Conservation (phyloP, 2,888 invertebrate species). For the Phaonia tiefii region DNA sequence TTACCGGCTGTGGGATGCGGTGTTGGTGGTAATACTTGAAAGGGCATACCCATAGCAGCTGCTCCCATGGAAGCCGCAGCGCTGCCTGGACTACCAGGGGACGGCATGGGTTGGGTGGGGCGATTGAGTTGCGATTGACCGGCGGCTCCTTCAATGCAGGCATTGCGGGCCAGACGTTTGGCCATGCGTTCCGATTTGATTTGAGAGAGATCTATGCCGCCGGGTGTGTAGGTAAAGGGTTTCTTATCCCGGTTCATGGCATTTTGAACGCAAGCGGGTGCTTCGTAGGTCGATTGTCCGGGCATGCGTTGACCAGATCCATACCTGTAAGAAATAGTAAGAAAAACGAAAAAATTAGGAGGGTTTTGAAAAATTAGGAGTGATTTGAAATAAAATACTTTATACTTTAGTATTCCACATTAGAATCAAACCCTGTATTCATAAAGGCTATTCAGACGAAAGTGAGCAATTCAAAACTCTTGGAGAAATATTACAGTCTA, state of each 20-base stretch:
- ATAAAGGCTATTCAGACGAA: too few species aligned
- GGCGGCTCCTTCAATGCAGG: constrained; percentile 86
- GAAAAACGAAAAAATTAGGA: neutral
- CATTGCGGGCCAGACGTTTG: constrained; percentile 86
- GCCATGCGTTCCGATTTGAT: constrained; percentile 95
- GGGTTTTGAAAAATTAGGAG: neutral
- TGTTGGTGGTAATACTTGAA: constrained; percentile 83
- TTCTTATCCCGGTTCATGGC: constrained; percentile 97
- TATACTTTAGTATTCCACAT: too few species aligned
- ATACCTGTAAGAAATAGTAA: constrained; percentile 71
- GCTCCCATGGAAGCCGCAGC: constrained; percentile 81
- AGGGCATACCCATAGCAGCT: constrained; percentile 84
- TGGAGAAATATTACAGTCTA: too few species aligned
- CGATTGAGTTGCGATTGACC: constrained; percentile 82
- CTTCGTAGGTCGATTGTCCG: constrained; percentile 82
- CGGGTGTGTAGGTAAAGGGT: constrained; percentile 97
- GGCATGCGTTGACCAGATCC: constrained; percentile 75
- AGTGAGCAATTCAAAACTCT: too few species aligned
- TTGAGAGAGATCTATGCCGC: constrained; percentile 94
- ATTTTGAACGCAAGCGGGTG: constrained; percentile 94
- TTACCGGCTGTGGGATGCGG: constrained; percentile 80
- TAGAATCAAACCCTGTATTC: too few species aligned
- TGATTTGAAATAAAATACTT: too few species aligned
- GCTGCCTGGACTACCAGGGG: constrained; percentile 74
- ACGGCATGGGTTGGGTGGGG: constrained; percentile 76